These are phyloP conservation scores for Stichodactyla mertensii DNA, from an alignment of 64 coral and sea anemone genomes.

Conservation along the genomic window DNA sequence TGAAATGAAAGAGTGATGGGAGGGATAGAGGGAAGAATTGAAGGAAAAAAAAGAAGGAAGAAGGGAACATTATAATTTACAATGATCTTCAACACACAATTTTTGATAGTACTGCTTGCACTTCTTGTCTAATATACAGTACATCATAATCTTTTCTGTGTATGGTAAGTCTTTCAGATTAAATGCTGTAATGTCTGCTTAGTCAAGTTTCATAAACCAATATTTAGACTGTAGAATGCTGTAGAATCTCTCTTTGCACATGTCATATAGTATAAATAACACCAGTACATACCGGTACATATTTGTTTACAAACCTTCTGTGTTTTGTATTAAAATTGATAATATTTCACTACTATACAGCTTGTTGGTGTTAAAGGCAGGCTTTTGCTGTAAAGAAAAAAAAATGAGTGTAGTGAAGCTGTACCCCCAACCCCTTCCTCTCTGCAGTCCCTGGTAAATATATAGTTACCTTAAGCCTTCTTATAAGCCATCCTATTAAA, in stretches of 20 bases:
- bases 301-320: slow-evolving; percentile 62
- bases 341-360: slow-evolving; percentile 95
- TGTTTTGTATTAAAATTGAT: slow-evolving; percentile 91
- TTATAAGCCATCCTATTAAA: slow-evolving; percentile 76
- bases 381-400: slow-evolving; percentile 67
- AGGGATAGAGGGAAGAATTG: neutral
- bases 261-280: neutral
- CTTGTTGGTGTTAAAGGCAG: slow-evolving; percentile 92
- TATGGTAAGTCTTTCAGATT: too few relatives aligned
- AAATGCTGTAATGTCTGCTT: too few relatives aligned
- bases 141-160: too few relatives aligned
- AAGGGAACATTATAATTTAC: too few relatives aligned
- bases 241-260: too few relatives aligned
- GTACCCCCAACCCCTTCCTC: too few relatives aligned
- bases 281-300: neutral
- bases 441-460: neutral
- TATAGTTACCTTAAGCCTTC: slow-evolving; percentile 77
- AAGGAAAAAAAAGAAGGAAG: too few relatives aligned
- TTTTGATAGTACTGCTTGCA: too few relatives aligned
- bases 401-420: neutral
- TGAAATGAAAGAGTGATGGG: neutral
- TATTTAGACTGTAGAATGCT: too few relatives aligned
- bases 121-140: too few relatives aligned
- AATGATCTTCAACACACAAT: too few relatives aligned
- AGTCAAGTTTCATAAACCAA: too few relatives aligned